These are phyloP conservation scores for Pristionchus mayeri DNA, from an alignment of 2,888 invertebrate species.

Conservation along the genomic window DNA sequence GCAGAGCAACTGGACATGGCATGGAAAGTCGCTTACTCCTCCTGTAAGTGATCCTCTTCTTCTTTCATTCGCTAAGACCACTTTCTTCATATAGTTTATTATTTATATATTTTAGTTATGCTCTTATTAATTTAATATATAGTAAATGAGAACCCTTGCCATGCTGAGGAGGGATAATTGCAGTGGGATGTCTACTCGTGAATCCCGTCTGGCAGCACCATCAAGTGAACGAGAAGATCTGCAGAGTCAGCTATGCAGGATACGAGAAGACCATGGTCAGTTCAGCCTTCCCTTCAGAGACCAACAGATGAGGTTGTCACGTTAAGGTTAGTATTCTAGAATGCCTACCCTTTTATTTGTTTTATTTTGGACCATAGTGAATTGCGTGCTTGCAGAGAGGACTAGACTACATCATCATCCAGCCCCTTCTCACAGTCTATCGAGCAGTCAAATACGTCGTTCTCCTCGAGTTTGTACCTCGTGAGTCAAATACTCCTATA, in stretches of 20 bases:
- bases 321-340: no score
- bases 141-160: no score
- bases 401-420: slow-evolving; percentile 54
- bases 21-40: slow-evolving; percentile 62
- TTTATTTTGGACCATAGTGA: neutral
- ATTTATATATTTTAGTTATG: no score
- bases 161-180: no score
- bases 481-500: slow-evolving; percentile 56
- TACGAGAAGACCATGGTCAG: slow-evolving; percentile 38
- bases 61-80: no score
- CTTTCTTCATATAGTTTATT: no score
- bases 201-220: slow-evolving; percentile 72
- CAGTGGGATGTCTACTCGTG: slow-evolving; percentile 67
- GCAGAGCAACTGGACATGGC: slow-evolving; percentile 54
- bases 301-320: no score
- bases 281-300: neutral
- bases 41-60: slow-evolving; percentile 53
- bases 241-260: neutral
- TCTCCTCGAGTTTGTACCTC: slow-evolving; percentile 70
- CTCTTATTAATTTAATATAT: no score
- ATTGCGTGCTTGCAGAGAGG: neutral
- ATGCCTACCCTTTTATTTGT: no score
- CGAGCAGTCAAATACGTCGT: slow-evolving; percentile 68
- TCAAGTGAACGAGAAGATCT: slow-evolving; percentile 68
- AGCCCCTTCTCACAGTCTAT: slow-evolving; percentile 63